phyloP scores from a whole-genome alignment of 1,140 invertebrate species.

The Scaptomyza hsui region DNA sequence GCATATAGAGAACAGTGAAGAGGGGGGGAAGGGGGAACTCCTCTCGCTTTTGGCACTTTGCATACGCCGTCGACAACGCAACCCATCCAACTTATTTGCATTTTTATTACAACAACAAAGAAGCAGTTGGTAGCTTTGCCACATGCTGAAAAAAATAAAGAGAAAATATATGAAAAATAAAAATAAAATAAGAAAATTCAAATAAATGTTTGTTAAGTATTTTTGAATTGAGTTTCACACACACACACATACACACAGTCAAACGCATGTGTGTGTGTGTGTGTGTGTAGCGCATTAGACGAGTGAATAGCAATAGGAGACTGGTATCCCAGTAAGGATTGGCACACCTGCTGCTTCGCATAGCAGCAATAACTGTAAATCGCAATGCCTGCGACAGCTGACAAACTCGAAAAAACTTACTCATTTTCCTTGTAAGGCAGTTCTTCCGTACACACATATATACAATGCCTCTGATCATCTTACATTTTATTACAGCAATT shows the following conservation, averaged over 20 bases:
- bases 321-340: conserved; percentile 39
- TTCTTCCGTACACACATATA: conserved; percentile 6
- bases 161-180: conserved; percentile 17
- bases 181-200: conserved; percentile 58
- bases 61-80: conserved; percentile 68
- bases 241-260: conserved; percentile 33
- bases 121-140: conserved; percentile 52
- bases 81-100: conserved; percentile 77
- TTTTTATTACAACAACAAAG: conserved; percentile 79
- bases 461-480: conserved; percentile 11
- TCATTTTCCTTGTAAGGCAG: not conserved
- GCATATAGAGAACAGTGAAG: conserved; percentile 28
- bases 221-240: conserved; percentile 77
- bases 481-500: not conserved
- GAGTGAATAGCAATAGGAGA: conserved; percentile 49
- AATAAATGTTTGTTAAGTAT: conserved; percentile 83
- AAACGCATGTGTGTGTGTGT: conserved; percentile 16
- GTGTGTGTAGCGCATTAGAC: conserved; percentile 51
- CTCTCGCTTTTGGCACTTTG: conserved; percentile 76
- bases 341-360: conserved; percentile 74
- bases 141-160: conserved; percentile 30
- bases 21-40: conserved; percentile 1
- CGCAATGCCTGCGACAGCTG: conserved; percentile 44
- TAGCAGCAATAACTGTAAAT: conserved; percentile 47
- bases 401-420: conserved; percentile 18